These are phyloP conservation scores for Megaptera novaeangliae DNA, from an alignment of 2,113 vertebrate genomes.

Conservation along the genomic window DNA sequence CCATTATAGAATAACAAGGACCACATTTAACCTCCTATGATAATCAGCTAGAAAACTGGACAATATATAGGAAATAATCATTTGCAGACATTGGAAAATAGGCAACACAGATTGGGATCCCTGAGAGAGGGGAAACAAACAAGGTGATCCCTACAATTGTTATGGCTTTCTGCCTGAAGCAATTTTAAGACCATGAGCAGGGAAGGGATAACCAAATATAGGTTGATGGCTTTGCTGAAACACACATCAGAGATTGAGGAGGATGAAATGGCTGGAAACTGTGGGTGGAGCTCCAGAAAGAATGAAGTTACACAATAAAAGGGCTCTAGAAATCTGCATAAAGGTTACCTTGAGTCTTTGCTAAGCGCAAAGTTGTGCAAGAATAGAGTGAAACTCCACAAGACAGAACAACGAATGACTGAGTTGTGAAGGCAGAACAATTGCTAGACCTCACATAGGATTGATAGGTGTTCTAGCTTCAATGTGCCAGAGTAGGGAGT, in stretches of 20 bases:
- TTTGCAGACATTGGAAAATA: background rate
- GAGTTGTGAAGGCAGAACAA: background rate
- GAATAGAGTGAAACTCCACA: background rate
- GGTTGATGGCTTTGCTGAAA: background rate
- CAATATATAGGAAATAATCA: background rate
- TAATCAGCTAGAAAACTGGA: background rate
- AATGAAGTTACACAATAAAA: background rate
- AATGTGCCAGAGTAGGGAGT: background rate
- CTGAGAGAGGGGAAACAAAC: background rate
- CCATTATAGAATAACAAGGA: background rate
- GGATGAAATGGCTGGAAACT: background rate
- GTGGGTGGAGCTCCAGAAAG: background rate
- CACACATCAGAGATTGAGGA: background rate
- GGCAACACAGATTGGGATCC: background rate
- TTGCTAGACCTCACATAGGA: background rate
- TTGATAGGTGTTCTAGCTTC: background rate
- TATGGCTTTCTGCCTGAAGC: background rate
- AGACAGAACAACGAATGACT: background rate
- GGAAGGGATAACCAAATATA: background rate
- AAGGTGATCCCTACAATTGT: background rate
- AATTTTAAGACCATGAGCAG: background rate
- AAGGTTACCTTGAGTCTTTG: background rate
- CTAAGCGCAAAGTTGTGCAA: background rate
- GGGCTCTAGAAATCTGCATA: background rate
- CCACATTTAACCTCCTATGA: background rate